These are phyloP conservation scores for Aleiodes sp. DNA, from an alignment of 1,140 invertebrate species.

Conservation along the genomic window DNA sequence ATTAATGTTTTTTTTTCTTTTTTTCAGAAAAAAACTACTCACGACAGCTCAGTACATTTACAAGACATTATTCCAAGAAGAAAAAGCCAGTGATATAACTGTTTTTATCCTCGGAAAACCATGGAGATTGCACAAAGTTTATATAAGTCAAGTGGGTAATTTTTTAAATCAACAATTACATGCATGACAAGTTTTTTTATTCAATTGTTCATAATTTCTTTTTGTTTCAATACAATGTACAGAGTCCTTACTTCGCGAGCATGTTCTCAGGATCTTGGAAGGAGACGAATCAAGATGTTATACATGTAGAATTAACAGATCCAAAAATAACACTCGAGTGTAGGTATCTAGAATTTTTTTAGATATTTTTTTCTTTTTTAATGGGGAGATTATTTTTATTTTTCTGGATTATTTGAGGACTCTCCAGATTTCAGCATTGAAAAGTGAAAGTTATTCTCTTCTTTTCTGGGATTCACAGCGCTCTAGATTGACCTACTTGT, in stretches of 20 bases:
- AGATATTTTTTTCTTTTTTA: slow-evolving; percentile 11
- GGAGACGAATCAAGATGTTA: slow-evolving; percentile 74
- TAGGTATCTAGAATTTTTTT: no score
- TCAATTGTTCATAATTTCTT: neutral
- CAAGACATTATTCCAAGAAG: slow-evolving; percentile 80
- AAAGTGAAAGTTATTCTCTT: slow-evolving; percentile 40
- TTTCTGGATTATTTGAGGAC: neutral
- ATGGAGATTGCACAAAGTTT: slow-evolving; percentile 83
- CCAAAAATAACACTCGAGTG: slow-evolving; percentile 77
- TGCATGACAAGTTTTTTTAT: neutral
- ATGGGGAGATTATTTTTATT: neutral
- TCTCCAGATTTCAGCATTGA: no score
- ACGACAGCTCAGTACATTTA: slow-evolving; percentile 84
- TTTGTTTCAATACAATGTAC: slow-evolving; percentile 37
- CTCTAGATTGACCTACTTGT: slow-evolving; percentile 38
- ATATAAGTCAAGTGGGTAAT: slow-evolving; percentile 73
- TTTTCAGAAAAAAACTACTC: slow-evolving; percentile 75
- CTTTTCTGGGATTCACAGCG: slow-evolving; percentile 29
- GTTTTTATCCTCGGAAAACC: slow-evolving; percentile 77
- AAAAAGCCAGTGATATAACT: slow-evolving; percentile 80
- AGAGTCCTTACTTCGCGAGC: slow-evolving; percentile 84
- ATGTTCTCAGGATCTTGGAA: slow-evolving; percentile 88
- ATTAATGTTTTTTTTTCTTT: slow-evolving; percentile 31
- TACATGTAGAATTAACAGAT: slow-evolving; percentile 79
- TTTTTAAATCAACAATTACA: neutral